Evolutionary conservation across 2,113 vertebrate genomes (phyloP), one percentile per base, ranked within the genome.

Genomic region (Actenoides lindsayi): DNA sequence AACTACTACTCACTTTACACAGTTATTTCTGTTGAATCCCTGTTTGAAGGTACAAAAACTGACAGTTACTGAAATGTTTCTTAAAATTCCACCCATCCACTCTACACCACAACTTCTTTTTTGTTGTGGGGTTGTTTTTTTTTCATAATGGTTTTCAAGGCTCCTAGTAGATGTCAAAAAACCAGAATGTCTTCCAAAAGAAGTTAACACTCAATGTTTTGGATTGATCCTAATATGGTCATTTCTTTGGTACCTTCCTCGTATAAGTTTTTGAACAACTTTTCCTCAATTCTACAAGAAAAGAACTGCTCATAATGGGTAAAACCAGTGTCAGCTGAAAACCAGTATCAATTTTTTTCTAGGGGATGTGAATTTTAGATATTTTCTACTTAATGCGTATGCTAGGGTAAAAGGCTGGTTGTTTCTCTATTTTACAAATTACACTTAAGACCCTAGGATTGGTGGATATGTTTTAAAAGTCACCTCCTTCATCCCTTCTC

Each of bases 91-190:
- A 56, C 6, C 20, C 6, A 51, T 14, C 2, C 7, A 53, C 25
- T 11, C 59, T 37, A 62, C 10, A 4, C 11, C 5, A 4, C 4
- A 41, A 7, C 14, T 50, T 50, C 2, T 33, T 37, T 37, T 54
- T n/a, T 31, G 10, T 11, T 5, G 9, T 70, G 69, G n/a, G 1
- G n/a, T n/a, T n/a, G n/a, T 0, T 17, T 35, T 39, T 25, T 48
- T 79, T 51, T 20, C 1, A 0, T n/a, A 46, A 10, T 13, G 4
- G 4, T 53, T 75, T 7, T 87, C 21, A 78, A 24, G 15, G 25
- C 2, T 83, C 2, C 10, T 65, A 35, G 42, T 48, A 20, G 13
- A 23, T 33, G 9, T 16, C 15, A 3, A 74, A 65, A 84, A 41
- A 30, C 3, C 16, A 11, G 50, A 48, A 31, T 14, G 6, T 9